A percentile compares a stretch with the other conserved stretches of the same genome.
phyloP scores from a whole-genome alignment of 2,113 vertebrate genomes.

The Alethe castanea region DNA sequence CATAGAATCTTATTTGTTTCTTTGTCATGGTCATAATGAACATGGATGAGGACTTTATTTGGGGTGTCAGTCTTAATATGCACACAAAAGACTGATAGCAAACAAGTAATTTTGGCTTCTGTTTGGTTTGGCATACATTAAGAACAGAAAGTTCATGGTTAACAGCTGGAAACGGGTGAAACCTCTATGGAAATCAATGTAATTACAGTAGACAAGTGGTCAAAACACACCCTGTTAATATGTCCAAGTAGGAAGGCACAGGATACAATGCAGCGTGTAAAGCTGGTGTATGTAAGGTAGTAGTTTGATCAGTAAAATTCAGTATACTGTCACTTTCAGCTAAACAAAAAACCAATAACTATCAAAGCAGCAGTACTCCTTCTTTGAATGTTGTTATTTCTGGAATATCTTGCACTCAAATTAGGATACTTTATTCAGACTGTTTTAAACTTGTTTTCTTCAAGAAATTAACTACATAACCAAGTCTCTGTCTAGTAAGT shows the following conservation, averaged over 20 bases:
- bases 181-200: not conserved
- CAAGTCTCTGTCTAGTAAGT: not conserved
- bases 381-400: not conserved
- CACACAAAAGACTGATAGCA: not conserved
- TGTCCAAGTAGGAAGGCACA: not conserved
- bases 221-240: not conserved
- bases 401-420: not conserved
- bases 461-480: not conserved
- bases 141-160: not conserved
- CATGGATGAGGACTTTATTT: not conserved
- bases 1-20: not conserved
- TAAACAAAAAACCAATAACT: accelerated
- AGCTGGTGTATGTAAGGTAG: not conserved
- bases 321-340: not conserved
- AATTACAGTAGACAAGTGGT: not conserved
- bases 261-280: not conserved
- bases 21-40: not conserved
- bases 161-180: slow-evolving; percentile 19
- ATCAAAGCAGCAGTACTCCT: not conserved
- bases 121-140: not conserved
- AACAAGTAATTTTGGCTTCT: not conserved
- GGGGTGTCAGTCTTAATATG: not conserved
- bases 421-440: not conserved
- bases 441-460: not conserved
- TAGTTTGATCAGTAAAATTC: not conserved